Conservation (phyloP, 2,888 invertebrate species). For the Ypsolopha sequella region DNA sequence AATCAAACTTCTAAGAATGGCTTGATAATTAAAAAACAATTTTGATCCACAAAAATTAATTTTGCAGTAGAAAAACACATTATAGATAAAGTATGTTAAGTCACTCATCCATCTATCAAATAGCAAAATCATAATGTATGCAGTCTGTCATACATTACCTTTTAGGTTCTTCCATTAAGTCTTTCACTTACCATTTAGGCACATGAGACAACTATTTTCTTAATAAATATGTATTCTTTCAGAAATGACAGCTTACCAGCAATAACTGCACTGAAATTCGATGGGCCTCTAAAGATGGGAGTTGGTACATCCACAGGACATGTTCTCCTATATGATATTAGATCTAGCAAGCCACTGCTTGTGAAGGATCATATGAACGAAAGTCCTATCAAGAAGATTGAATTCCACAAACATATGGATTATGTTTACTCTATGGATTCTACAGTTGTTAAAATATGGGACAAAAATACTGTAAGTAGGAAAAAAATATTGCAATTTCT, state of each 20-base stretch:
- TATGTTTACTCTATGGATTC: conserved; percentile 91
- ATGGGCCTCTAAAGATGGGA: conserved; percentile 82
- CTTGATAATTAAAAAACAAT: no score
- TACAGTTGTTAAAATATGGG: conserved; percentile 92
- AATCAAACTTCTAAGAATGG: no score
- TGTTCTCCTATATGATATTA: conserved; percentile 93
- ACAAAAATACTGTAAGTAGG: conserved; percentile 81
- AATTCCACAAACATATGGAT: conserved; percentile 85
- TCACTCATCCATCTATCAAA: no score
- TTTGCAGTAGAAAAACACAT: no score
- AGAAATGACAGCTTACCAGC: conserved; percentile 77
- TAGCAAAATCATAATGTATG: no score
- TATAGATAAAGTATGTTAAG: no score
- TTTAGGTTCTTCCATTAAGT: no score
- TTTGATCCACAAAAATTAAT: no score
- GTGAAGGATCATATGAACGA: conserved; percentile 97
- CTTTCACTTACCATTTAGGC: no score
- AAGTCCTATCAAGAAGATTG: conserved; percentile 88
- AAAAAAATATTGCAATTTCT: no score
- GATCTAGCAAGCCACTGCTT: conserved; percentile 88
- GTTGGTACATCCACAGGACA: conserved; percentile 97
- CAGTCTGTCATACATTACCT: no score
- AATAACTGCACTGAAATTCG: conserved; percentile 83
- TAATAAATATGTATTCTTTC: conserved; percentile 17
- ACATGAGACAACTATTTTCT: no score